phyloP scores from a whole-genome alignment of 2,113 vertebrate genomes.

The Meleagris gallopavo region DNA sequence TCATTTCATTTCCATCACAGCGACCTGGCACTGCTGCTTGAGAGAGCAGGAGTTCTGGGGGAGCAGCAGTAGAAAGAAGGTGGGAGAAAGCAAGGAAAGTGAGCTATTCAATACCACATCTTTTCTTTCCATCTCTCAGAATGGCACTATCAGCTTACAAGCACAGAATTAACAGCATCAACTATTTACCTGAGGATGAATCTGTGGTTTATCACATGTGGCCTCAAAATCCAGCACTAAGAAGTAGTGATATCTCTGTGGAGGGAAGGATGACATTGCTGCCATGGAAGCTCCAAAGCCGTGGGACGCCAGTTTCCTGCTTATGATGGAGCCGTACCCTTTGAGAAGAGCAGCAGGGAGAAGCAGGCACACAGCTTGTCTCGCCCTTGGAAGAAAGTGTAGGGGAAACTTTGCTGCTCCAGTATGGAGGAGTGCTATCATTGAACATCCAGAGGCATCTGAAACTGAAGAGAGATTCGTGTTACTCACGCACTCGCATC shows the following conservation, averaged over 20 bases:
- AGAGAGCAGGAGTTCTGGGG: neutral
- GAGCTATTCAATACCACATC: neutral
- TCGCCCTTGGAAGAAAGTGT: slow-evolving; percentile 79
- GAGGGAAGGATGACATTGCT: slow-evolving; percentile 87
- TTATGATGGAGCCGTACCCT: slow-evolving; percentile 79
- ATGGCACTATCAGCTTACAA: slow-evolving; percentile 19
- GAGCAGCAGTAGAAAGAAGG: neutral
- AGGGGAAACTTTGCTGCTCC: slow-evolving; percentile 81
- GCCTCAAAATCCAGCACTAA: slow-evolving; percentile 90
- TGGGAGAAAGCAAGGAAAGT: neutral
- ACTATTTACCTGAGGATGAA: slow-evolving; percentile 86
- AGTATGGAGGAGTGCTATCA: slow-evolving; percentile 81
- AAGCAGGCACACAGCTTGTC: slow-evolving; percentile 74
- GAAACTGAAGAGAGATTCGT: slow-evolving; percentile 77
- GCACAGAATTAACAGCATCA: slow-evolving; percentile 2
- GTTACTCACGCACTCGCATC: slow-evolving; percentile 61
- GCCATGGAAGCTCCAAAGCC: slow-evolving; percentile 85
- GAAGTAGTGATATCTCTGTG: slow-evolving; percentile 89
- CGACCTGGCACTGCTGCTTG: neutral
- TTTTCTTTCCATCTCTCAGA: slow-evolving; percentile 37
- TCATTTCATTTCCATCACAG: neutral
- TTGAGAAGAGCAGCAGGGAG: slow-evolving; percentile 73
- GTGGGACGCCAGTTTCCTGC: slow-evolving; percentile 86
- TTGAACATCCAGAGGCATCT: slow-evolving; percentile 86
- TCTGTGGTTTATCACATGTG: slow-evolving; percentile 86